Evolutionary conservation across 2,113 vertebrate species (phyloP).

Genomic region (Herpetotheres cachinnans): DNA sequence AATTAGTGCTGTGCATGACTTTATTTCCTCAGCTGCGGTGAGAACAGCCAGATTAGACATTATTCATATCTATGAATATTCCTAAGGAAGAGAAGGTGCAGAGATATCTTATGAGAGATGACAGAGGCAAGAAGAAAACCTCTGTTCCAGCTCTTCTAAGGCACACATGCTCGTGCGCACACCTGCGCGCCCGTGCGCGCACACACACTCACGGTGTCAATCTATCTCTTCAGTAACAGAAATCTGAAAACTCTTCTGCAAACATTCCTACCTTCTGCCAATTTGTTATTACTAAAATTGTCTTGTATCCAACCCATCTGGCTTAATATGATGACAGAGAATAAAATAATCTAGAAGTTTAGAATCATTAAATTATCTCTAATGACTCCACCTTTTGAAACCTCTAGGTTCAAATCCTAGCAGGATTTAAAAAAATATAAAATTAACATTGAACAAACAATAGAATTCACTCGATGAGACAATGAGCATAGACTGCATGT

Average conservation of each 20-base stretch:
- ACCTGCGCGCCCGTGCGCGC: fast-evolving
- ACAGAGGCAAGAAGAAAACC: neutral
- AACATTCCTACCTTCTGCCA: neutral
- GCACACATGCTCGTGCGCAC: fast-evolving
- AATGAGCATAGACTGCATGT: conserved; percentile 24
- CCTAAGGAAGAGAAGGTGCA: neutral
- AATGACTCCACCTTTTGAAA: neutral
- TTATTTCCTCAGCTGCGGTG: neutral
- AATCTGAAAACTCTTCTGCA: neutral
- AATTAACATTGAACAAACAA: conserved; percentile 8
- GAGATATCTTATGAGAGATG: neutral
- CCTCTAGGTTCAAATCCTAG: neutral
- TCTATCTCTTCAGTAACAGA: neutral
- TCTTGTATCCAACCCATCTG: neutral
- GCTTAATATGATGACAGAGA: neutral
- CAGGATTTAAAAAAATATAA: conserved; percentile 18
- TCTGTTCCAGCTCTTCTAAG: neutral
- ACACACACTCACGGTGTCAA: neutral
- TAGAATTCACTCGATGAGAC: conserved; percentile 16
- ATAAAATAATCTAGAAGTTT: neutral
- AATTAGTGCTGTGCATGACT: neutral
- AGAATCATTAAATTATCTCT: conserved; percentile 25
- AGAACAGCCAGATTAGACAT: neutral
- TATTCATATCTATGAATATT: neutral
- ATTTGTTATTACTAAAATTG: neutral